Evolutionary conservation across 2,113 vertebrate genomes (phyloP).

Genomic region (Octodon degus): DNA sequence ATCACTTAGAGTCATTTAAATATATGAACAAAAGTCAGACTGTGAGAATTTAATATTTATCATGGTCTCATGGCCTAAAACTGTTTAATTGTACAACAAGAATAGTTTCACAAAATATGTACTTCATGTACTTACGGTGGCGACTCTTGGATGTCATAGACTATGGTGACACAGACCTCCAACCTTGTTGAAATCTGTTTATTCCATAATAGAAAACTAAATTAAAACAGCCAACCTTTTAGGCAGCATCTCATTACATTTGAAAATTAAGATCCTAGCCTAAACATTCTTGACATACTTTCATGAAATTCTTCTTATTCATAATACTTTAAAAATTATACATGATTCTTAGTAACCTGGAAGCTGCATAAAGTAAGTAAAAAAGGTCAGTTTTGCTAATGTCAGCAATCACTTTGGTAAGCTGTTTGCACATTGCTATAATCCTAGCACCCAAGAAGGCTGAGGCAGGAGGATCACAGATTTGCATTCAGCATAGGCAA

Average conservation of each 20-base stretch:
- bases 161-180: background rate
- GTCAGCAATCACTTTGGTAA: background rate
- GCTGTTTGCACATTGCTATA: background rate
- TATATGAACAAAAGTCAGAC: background rate
- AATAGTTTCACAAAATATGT: background rate
- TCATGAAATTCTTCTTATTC: background rate
- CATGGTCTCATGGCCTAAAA: background rate
- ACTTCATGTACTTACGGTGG: background rate
- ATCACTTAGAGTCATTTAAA: background rate
- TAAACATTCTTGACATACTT: background rate
- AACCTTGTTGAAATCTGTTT: background rate
- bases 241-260: background rate
- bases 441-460: background rate
- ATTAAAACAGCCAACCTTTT: background rate
- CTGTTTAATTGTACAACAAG: background rate
- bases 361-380: background rate
- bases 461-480: background rate
- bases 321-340: background rate
- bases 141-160: background rate
- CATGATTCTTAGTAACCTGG: background rate
- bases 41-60: slow-evolving; percentile 17
- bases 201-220: background rate
- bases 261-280: background rate
- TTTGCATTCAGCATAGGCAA: background rate
- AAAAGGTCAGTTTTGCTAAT: background rate